phyloP scores from a whole-genome alignment of 2,797 vertebrate species.

The Liasis olivaceus region DNA sequence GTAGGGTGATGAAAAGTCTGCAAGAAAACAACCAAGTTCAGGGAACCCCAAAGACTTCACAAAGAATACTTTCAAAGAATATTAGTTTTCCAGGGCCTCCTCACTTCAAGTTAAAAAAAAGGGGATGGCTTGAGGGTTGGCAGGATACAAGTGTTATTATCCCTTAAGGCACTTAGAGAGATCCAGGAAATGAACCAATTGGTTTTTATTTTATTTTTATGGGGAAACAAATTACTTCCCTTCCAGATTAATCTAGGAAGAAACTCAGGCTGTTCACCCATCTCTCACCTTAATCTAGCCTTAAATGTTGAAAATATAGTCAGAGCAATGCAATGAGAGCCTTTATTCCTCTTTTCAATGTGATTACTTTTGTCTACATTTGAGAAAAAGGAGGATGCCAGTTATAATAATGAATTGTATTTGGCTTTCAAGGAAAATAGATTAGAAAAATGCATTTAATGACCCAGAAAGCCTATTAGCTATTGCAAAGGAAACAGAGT shows the following conservation, averaged over 20 bases:
- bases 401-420: constrained; percentile 1
- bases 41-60: no score
- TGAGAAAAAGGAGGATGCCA: neutral
- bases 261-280: neutral
- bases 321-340: neutral
- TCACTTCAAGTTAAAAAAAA: no score
- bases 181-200: neutral
- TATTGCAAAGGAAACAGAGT: constrained; percentile 1
- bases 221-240: neutral
- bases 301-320: neutral
- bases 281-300: neutral
- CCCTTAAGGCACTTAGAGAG: neutral
- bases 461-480: constrained; percentile 24
- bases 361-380: neutral
- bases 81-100: no score
- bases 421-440: constrained; percentile 10
- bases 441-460: constrained; percentile 36
- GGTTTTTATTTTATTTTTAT: neutral
- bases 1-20: no score
- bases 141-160: neutral
- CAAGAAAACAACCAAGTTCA: no score
- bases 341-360: neutral
- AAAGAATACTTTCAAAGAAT: neutral
- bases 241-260: neutral
- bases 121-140: no score